Conservation (phyloP, 2,113 vertebrate genomes). For the Percina caprodes region DNA sequence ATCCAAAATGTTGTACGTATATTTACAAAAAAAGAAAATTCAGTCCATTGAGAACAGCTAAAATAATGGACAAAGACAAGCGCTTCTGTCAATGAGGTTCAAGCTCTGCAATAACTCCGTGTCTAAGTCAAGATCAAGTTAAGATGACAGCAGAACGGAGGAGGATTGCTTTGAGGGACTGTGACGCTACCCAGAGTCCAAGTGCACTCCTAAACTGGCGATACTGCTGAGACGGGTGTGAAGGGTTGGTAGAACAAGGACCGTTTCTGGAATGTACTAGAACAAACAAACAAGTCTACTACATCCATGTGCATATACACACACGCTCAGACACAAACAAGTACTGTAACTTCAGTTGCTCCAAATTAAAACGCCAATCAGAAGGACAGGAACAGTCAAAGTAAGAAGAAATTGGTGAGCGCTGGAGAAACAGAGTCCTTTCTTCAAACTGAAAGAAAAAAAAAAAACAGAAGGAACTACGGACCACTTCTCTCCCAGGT, state of each 20-base stretch:
- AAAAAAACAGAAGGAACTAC: constrained; percentile 61
- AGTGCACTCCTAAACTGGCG: constrained; percentile 53
- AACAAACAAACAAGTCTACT: constrained; percentile 73
- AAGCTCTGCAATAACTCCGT: constrained; percentile 57
- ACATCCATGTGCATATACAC: constrained; percentile 69
- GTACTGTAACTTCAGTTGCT: constrained; percentile 30
- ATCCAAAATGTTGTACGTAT: constrained; percentile 71
- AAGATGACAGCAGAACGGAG: constrained; percentile 53
- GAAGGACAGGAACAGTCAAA: constrained; percentile 47
- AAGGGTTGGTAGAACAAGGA: constrained; percentile 67
- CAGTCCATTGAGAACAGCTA: constrained; percentile 70
- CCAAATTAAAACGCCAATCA: constrained; percentile 57
- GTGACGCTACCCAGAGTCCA: constrained; percentile 58
- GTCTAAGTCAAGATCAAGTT: constrained; percentile 69
- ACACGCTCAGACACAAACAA: constrained; percentile 39
- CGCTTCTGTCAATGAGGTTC: constrained; percentile 65
- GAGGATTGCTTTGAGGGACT: constrained; percentile 48
- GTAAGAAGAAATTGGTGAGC: constrained; percentile 51
- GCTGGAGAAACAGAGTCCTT: constrained; percentile 60
- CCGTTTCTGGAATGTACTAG: constrained; percentile 89
- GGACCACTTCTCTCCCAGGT: constrained; percentile 45
- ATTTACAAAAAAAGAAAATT: constrained; percentile 78
- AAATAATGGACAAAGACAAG: constrained; percentile 56
- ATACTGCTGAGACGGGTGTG: constrained; percentile 40
- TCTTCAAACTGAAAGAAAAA: constrained; percentile 80